Evolutionary conservation across 2,113 vertebrate genomes (phyloP), one percentile per base, ranked within the genome.

Genomic region (Lethenteron camtschaticum): DNA sequence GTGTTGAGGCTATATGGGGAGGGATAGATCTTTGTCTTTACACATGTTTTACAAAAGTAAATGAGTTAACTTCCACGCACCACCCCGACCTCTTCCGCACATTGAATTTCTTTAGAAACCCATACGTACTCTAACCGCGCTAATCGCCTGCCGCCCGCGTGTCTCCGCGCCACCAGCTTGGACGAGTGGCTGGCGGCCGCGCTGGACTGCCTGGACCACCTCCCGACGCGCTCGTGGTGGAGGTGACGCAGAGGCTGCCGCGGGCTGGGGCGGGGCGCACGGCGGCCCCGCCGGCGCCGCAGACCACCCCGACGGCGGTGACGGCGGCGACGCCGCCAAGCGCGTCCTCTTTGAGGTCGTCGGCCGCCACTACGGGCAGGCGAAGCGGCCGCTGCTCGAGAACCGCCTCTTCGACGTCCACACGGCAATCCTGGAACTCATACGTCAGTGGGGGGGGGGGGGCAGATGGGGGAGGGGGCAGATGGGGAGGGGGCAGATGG

Each of bases 141-240:
- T 24, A 4, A 4, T 24, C 24, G 24, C 24, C 24, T 24, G 24
- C 24, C 3, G 41, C 41, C 41, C 41, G 41, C 41, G 41, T 7
- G 24, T 77, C 75, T 73, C 16, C 60, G 69, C 70, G 69, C 71
- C 57, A 71, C 3, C 71, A 90, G 86, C 68, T 72, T 81, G 76
- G 85, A 88, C 71, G 75, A 69, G 8, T 90, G 85, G 86, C 79
- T 94, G 71, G 77, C 70, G 55, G 81, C 83, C 59, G 85, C 85
- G 8, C 73, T 81, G 68, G 84, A 88, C 74, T 89, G 85, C 72
- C 78, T 94, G 74, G 86, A 90, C 72, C 83, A 83, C 77, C 87
- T 89, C 73, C 86, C 9, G 84, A 88, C 77, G 80, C 87, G 56
- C 77, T 87, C 74, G 79, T 89, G 10, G 79, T 87, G 72, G 79